These are phyloP conservation scores for Sarcophaga peregrina DNA, from an alignment of 1,140 invertebrate species.

Conservation along the genomic window DNA sequence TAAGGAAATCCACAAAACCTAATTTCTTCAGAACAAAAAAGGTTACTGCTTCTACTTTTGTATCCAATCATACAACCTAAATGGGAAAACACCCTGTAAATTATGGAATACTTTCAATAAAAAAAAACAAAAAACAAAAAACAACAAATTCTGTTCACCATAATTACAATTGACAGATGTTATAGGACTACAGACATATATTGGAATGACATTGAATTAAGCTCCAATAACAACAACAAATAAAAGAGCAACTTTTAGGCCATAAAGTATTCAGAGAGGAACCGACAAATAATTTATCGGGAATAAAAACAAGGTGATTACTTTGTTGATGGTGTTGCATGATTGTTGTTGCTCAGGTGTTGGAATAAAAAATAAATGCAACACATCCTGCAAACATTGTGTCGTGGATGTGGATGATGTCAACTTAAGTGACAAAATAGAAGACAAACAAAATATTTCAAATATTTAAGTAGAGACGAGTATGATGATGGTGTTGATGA, in stretches of 20 bases:
- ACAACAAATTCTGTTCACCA: neutral
- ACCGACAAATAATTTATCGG: neutral
- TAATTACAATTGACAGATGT: slow-evolving; percentile 25
- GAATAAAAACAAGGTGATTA: neutral
- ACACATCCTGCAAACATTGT: neutral
- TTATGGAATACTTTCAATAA: too few species aligned
- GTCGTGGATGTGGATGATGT: neutral
- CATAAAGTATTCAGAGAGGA: neutral
- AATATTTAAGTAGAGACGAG: neutral
- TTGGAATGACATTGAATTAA: neutral
- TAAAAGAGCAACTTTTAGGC: neutral
- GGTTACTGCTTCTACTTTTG: too few species aligned
- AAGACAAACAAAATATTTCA: slow-evolving; percentile 19
- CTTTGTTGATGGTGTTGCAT: neutral
- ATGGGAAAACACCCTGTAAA: too few species aligned
- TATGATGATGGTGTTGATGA: neutral
- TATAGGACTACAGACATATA: neutral
- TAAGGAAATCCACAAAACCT: too few species aligned
- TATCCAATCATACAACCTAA: too few species aligned
- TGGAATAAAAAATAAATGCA: neutral
- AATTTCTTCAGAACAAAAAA: too few species aligned
- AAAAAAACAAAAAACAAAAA: too few species aligned
- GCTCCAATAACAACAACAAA: neutral
- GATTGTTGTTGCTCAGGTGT: neutral
- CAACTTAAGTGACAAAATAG: slow-evolving; percentile 18